Evolutionary conservation across 2,113 vertebrate species (phyloP), one percentile per base, ranked within the genome.

Genomic region (Chaetorhynchus papuensis): DNA sequence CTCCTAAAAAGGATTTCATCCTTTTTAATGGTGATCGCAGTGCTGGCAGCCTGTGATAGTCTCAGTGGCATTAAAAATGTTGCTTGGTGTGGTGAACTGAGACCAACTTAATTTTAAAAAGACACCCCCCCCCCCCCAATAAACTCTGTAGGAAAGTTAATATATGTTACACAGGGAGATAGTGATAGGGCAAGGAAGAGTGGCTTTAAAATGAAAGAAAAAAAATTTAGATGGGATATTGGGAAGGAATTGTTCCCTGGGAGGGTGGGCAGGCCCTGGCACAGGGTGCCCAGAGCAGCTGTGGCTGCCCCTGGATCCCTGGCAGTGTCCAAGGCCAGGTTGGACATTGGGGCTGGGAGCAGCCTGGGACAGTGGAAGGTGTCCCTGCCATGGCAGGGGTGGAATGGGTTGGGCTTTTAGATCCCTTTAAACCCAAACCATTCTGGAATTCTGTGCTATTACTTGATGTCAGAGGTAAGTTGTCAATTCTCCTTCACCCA

Each of bases 251-350:
- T 20, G 1, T 20, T 17, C 13, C 27, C 27, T 52, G 27, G 0
- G 44, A 74, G 10, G 12, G 7, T 23, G 27, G 2, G 0, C 0
- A 72, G 59, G 35, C 42, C 35, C 57, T 71, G 66, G 66, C 76
- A 49, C 42, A 64, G 31, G n/a, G 4, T 64, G 35, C 26, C 17
- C 42, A 57, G 49, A 49, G 59, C 0, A 63, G 17, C 50, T 72
- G 57, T 15, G 75, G 59, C 76, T 65, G 37, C 44, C 44, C 60
- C 19, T 83, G 57, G 17, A 52, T 39, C 68, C 44, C 59, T 89
- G 77, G 12, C 0, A 44, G 8, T 50, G 68, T 5, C 5, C 44
- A 1, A 39, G 27, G 37, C 10, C 37, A 9, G 33, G 15, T 0
- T 83, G 81, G 61, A 44, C 1, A 1, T 39, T 39, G 39, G 31